Evolutionary conservation across 2,888 invertebrate species (phyloP).

Genomic region (Euzetes globulus): DNA sequence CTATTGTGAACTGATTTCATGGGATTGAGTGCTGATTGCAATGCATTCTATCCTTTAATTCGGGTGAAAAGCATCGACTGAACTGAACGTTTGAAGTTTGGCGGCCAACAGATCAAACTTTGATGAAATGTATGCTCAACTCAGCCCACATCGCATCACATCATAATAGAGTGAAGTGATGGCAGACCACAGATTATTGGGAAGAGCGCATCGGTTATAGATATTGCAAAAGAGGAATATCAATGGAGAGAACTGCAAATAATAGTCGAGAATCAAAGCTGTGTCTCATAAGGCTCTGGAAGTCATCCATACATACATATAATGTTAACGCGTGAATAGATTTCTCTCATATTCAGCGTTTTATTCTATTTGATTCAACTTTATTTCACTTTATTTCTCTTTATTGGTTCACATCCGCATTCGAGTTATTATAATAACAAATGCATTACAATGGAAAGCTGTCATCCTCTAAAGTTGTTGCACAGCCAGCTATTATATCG

Average conservation of each 20-base stretch:
- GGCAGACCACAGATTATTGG: background rate
- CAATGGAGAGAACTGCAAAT: background rate
- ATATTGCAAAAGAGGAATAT: background rate
- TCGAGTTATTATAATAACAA: constrained; percentile 26
- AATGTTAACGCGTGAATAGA: constrained; percentile 25
- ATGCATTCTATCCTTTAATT: constrained; percentile 11
- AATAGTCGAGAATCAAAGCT: background rate
- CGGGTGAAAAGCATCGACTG: background rate
- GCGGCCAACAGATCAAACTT: background rate
- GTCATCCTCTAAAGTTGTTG: constrained; percentile 11
- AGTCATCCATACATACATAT: background rate
- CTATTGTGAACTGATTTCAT: background rate
- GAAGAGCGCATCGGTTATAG: background rate
- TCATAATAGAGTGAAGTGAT: background rate
- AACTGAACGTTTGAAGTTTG: background rate
- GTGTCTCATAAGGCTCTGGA: background rate
- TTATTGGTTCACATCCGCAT: constrained; percentile 30
- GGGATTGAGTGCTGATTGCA: background rate
- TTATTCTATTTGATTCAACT: background rate
- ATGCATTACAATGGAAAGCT: constrained; percentile 19
- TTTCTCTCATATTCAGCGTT: background rate
- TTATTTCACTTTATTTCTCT: background rate
- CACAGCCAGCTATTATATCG: constrained; percentile 10
- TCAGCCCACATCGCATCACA: background rate
- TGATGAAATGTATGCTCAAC: background rate